Base-by-base conservation (phyloP, 2,797 vertebrate species). In the Sebastes iracundus region DNA sequence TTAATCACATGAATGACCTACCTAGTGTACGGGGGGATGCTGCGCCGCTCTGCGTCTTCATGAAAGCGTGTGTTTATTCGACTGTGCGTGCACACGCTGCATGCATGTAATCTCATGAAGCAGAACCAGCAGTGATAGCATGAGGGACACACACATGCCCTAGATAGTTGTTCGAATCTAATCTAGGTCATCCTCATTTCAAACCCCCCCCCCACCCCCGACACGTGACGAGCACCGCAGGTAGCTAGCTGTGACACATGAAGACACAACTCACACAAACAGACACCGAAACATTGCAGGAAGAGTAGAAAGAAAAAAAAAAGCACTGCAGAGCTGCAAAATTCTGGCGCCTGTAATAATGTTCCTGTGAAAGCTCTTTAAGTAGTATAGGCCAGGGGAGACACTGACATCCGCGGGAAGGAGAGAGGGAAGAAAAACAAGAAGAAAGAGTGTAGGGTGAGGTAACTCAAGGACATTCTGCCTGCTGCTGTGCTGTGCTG, bases 401-500 rank as follows among this genome's bases (percentile, higher is more conserved):
- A 91, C 77, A 85, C 70, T 75, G 82, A 75, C 70, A 82, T 85
- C 70, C 77, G 86, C 64, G 70, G 77, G 80, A 73, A 64, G 58
- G 42, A 80, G n/a, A 22, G 68, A 61, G 62, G 67, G 28, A 76
- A 67, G 49, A 59, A 72, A 38, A 79, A 72, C 60, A 80, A 80
- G 77, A 80, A 87, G 71, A 79, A 85, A 77, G 87, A 84, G 89
- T 79, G 83, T 53, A 71, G 77, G 78, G 80, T 68, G 92, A 95
- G 92, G 94, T 95, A 93, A 94, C 85, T 91, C 92, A 94, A 95
- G 94, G 95, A 95, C 94, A 94, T 89, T 83, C 84, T 80, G 88
- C 86, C 87, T 92, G 93, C 90, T 88, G 91, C 88, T 92, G 90
- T 88, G 85, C 81, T 88, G 49, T 92, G 89, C 87, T 91, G 92